Conservation (phyloP, 2,888 invertebrate genomes). For the Panopea generosa region DNA sequence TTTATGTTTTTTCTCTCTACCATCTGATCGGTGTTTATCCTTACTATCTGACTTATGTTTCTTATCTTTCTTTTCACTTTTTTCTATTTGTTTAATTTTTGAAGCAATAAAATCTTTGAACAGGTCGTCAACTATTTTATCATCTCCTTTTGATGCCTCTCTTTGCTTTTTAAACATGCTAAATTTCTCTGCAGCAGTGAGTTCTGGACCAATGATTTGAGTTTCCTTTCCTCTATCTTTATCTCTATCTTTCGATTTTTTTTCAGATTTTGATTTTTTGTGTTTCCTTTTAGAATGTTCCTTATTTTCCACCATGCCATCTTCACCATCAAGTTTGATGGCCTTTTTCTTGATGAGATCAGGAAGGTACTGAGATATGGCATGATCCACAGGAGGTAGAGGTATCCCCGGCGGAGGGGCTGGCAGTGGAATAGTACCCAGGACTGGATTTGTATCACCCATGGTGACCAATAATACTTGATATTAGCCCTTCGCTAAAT, state of each 20-base stretch:
- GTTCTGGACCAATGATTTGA: slow-evolving; percentile 17
- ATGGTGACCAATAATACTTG: no score
- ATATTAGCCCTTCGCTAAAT: no score
- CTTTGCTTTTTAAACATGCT: slow-evolving; percentile 60
- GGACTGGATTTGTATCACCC: no score
- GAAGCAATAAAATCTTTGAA: slow-evolving; percentile 77
- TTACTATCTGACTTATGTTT: slow-evolving; percentile 21
- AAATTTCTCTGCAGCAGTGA: slow-evolving; percentile 57
- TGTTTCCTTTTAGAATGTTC: slow-evolving; percentile 26
- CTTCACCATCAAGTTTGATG: not conserved
- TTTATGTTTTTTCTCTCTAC: no score
- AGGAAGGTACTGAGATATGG: not conserved
- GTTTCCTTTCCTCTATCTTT: not conserved
- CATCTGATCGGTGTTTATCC: no score
- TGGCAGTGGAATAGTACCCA: no score
- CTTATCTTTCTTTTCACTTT: slow-evolving; percentile 37
- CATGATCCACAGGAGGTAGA: not conserved
- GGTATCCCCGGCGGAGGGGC: no score
- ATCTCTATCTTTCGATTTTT: slow-evolving; percentile 40
- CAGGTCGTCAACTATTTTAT: slow-evolving; percentile 75
- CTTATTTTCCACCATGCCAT: not conserved
- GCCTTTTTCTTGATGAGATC: slow-evolving; percentile 11
- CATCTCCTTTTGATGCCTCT: slow-evolving; percentile 44
- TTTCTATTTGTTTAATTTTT: slow-evolving; percentile 70
- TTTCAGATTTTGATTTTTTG: slow-evolving; percentile 44